phyloP scores from a whole-genome alignment of 1,140 invertebrate species.

The Drepana arcuata region DNA sequence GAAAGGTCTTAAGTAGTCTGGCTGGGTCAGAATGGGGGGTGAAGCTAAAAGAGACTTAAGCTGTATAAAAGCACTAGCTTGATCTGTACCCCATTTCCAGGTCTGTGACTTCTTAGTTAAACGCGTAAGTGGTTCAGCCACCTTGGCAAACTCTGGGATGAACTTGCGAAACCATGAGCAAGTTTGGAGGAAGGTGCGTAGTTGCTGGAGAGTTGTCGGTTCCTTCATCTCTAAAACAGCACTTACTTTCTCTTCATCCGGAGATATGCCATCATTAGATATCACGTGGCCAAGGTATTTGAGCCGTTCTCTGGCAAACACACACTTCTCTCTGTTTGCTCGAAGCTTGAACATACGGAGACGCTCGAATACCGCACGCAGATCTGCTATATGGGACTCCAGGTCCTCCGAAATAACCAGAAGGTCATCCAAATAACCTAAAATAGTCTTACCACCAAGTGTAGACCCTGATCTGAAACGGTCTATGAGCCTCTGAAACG shows the following conservation, averaged over 20 bases:
- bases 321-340: conserved; percentile 41
- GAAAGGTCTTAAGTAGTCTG: conserved; percentile 6
- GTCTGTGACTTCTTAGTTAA: conserved; percentile 6
- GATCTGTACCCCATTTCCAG: conserved; percentile 7
- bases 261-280: conserved; percentile 31
- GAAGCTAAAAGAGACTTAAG: too few relatives aligned
- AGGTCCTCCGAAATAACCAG: too few relatives aligned
- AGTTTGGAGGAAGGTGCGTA: conserved; percentile 28
- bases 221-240: conserved; percentile 23
- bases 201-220: conserved; percentile 17
- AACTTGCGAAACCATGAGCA: conserved; percentile 49
- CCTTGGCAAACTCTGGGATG: conserved; percentile 36
- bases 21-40: too few relatives aligned
- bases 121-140: conserved; percentile 34
- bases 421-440: too few relatives aligned
- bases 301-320: conserved; percentile 23
- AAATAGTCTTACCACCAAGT: too few relatives aligned
- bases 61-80: conserved; percentile 4
- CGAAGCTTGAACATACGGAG: too few relatives aligned
- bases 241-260: conserved; percentile 15
- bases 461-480: conserved; percentile 18
- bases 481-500: conserved; percentile 59
- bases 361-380: too few relatives aligned
- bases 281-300: conserved; percentile 52
- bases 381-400: too few relatives aligned